Base-by-base conservation (phyloP, 30 jellyfish, hydroid and myxozoan genomes). In the Clytia hemisphaerica region DNA sequence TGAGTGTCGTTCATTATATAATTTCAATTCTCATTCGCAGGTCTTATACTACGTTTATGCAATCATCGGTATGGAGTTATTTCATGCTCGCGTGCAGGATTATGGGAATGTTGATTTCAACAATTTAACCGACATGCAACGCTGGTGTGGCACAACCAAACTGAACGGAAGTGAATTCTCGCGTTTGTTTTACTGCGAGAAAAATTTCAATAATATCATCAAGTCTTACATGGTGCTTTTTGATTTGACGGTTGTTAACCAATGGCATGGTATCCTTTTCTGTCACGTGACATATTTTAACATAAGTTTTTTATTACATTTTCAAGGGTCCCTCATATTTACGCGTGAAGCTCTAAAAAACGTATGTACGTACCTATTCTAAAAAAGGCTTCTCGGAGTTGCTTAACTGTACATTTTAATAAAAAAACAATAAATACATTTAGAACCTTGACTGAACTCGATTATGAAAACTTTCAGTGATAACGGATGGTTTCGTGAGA, bases 251-350 rank as follows among this genome's bases (percentile, higher is more conserved):
- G 95, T 81, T 25, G 98, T 90, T 73, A 90, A 90, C 46, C 98
- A 90, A 53, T 90, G 98, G 98, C 98, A 90, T 65, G 80, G 98
- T 90, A 87, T 87, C 96, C 79, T 84, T 75, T 75, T 36, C 54
- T 7, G 10, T 9, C 66, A 42, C n/a, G 12, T 42, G 53, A 42
- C 12, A 9, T n/a, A n/a, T n/a, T n/a, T n/a, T n/a, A n/a, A n/a
- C n/a, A n/a, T n/a, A n/a, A n/a, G n/a, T n/a, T n/a, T n/a, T n/a
- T n/a, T n/a, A n/a, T n/a, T n/a, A n/a, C 15, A 42, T n/a, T 42
- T 42, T n/a, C n/a, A 9, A n/a, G 53, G n/a, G 53, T n/a, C 12
- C 53, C 15, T 42, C n/a, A 42, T 42, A n/a, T 42, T 42, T 42
- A 9, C n/a, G 53, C n/a, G n/a, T 12, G 53, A 42, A n/a, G 15